A percentile compares a stretch with the other conserved stretches of the same genome.
These are phyloP conservation scores for Sabellastarte sp. DNA, from an alignment of 2,888 invertebrate genomes.

Conservation along the genomic window DNA sequence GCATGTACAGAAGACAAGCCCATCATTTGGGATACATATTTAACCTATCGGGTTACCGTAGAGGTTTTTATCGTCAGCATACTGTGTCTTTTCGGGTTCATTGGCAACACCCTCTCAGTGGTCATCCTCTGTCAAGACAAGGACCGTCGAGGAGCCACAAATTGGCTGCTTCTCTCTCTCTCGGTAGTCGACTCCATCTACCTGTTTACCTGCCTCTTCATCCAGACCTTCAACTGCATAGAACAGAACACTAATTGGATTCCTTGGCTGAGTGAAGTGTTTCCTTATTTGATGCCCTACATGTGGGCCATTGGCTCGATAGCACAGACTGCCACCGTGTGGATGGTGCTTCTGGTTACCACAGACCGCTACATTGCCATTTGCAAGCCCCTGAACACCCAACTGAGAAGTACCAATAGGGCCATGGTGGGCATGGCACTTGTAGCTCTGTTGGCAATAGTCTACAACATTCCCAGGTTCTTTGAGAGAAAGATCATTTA, in stretches of 20 bases:
- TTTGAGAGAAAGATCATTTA: slow-evolving; percentile 25
- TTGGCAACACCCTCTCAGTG: slow-evolving; percentile 27
- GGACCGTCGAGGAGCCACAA: slow-evolving; percentile 26
- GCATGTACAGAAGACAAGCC: no score
- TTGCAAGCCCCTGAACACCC: slow-evolving; percentile 25
- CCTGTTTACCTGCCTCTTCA: slow-evolving; percentile 28
- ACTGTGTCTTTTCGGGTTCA: slow-evolving; percentile 26
- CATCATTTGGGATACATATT: no score
- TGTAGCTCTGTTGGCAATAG: slow-evolving; percentile 20
- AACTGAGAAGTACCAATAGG: slow-evolving; percentile 20
- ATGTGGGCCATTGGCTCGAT: slow-evolving; percentile 29
- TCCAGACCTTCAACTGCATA: slow-evolving; percentile 25
- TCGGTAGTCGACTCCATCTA: slow-evolving; percentile 29
- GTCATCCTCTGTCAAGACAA: slow-evolving; percentile 24
- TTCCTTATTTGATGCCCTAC: slow-evolving; percentile 18
- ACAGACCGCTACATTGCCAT: slow-evolving; percentile 33
- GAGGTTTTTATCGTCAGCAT: slow-evolving; percentile 27
- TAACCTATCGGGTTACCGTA: slow-evolving; percentile 17
- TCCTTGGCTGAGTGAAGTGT: slow-evolving; percentile 15
- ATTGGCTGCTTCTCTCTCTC: slow-evolving; percentile 29
- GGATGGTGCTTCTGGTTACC: slow-evolving; percentile 32
- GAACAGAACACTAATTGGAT: slow-evolving; percentile 22
- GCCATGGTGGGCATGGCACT: slow-evolving; percentile 24
- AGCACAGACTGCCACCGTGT: slow-evolving; percentile 31
- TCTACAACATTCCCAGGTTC: slow-evolving; percentile 34